Evolutionary conservation across 1,140 invertebrate genomes (phyloP).

Genomic region (Drosophila bocqueti): DNA sequence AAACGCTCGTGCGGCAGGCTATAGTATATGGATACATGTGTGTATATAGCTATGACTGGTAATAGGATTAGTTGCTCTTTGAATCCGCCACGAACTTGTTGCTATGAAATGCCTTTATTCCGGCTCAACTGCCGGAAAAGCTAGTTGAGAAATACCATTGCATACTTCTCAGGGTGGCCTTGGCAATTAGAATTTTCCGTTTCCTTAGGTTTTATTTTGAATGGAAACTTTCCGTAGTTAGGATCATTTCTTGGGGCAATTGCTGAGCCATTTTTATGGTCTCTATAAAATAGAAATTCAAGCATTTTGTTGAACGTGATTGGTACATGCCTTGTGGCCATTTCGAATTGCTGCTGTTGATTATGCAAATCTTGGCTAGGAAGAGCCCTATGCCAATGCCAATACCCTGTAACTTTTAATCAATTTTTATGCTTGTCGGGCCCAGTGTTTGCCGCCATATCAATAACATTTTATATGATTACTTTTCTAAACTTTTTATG

Average conservation of each 20-base stretch:
- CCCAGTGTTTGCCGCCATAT: constrained; percentile 56
- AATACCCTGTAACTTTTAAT: constrained; percentile 61
- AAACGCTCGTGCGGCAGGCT: background rate
- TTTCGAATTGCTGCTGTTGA: constrained; percentile 27
- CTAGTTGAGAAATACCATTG: constrained; percentile 20
- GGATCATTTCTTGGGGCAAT: background rate
- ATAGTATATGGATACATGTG: constrained; percentile 16
- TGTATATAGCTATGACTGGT: constrained; percentile 9
- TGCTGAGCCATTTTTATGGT: constrained; percentile 18
- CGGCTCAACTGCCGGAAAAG: constrained; percentile 19
- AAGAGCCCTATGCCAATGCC: background rate
- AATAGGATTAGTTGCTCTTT: constrained; percentile 38
- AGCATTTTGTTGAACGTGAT: constrained; percentile 27
- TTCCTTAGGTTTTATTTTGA: background rate
- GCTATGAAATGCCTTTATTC: constrained; percentile 28
- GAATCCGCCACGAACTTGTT: constrained; percentile 42
- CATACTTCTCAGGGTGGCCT: constrained; percentile 16
- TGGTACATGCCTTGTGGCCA: constrained; percentile 19
- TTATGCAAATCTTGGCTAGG: constrained; percentile 43
- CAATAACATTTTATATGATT: constrained; percentile 81
- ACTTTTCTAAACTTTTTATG: constrained; percentile 81
- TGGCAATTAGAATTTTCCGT: constrained; percentile 23
- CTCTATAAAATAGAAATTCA: constrained; percentile 16
- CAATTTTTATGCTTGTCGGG: constrained; percentile 61
- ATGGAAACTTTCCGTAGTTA: background rate